phyloP scores from a whole-genome alignment of 2,888 invertebrate genomes.

The Uloborus plumipes region DNA sequence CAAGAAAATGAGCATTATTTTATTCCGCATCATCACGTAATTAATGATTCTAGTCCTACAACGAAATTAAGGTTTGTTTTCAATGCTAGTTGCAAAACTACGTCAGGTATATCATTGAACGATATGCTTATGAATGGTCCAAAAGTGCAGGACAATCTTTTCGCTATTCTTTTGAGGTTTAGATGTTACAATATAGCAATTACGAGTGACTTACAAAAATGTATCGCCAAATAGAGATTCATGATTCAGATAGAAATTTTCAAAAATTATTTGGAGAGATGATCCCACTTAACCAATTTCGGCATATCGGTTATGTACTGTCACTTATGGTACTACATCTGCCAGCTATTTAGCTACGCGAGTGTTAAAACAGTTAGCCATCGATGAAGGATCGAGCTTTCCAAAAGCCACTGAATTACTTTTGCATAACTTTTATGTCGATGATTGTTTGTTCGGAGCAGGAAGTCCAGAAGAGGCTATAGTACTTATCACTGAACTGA shows the following conservation, averaged over 20 bases:
- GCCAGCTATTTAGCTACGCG: conserved; percentile 3
- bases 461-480: not conserved
- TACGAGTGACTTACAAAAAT: conserved; percentile 16
- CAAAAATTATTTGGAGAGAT: conserved; percentile 19
- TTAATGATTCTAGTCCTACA: not conserved
- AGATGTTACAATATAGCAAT: not conserved
- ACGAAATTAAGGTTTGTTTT: conserved; percentile 12
- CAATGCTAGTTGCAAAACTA: not conserved
- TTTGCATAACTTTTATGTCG: conserved; percentile 1
- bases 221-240: conserved; percentile 27
- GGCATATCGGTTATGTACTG: conserved; percentile 1
- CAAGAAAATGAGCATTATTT: not conserved
- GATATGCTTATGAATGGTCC: not conserved
- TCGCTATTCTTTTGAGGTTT: not conserved
- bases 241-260: conserved; percentile 1
- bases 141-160: conserved; percentile 3
- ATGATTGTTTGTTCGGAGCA: not conserved
- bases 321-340: not conserved
- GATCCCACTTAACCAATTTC: conserved; percentile 2
- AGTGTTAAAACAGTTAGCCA: not conserved
- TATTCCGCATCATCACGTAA: conserved; percentile 3
- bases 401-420: not conserved
- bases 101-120: not conserved
- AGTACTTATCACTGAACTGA: not conserved
- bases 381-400: not conserved